A percentile compares a stretch with the other conserved stretches of the same genome.
phyloP scores from a whole-genome alignment of 2,113 vertebrate species.

The Sphyrna mokarran region DNA sequence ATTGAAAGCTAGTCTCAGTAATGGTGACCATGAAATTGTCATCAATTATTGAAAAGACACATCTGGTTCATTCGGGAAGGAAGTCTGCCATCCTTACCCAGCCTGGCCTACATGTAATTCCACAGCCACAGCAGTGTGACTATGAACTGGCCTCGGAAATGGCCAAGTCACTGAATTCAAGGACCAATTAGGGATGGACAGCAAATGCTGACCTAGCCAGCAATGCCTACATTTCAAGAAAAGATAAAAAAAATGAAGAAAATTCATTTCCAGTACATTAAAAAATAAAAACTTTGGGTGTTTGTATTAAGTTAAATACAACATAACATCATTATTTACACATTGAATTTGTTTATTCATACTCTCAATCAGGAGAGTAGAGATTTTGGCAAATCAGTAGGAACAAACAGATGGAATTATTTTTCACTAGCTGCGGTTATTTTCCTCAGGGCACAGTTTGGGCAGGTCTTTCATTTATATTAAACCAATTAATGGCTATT shows the following conservation, averaged over 20 bases:
- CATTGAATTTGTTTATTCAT: background rate
- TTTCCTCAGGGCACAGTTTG: background rate
- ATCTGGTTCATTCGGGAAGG: no score
- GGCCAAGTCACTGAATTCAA: no score
- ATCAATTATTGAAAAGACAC: no score
- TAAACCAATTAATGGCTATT: background rate
- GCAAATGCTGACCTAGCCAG: no score
- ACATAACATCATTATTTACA: background rate
- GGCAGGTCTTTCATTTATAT: background rate
- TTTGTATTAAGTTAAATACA: background rate
- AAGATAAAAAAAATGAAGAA: background rate
- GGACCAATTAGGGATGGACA: no score
- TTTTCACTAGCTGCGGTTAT: background rate
- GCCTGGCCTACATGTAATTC: no score
- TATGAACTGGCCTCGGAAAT: no score
- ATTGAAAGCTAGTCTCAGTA: no score
- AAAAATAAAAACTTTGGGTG: background rate
- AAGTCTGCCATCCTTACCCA: no score
- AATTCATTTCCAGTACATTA: background rate
- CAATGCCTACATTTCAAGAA: no score
- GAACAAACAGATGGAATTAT: background rate
- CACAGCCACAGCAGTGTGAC: no score
- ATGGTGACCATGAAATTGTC: no score
- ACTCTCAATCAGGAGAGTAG: background rate
- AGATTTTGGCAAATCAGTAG: background rate